A percentile compares a stretch with the other conserved stretches of the same genome.
These are phyloP conservation scores for Zygothrica quintamaculata DNA, from an alignment of 2,888 invertebrate genomes.

Conservation along the genomic window DNA sequence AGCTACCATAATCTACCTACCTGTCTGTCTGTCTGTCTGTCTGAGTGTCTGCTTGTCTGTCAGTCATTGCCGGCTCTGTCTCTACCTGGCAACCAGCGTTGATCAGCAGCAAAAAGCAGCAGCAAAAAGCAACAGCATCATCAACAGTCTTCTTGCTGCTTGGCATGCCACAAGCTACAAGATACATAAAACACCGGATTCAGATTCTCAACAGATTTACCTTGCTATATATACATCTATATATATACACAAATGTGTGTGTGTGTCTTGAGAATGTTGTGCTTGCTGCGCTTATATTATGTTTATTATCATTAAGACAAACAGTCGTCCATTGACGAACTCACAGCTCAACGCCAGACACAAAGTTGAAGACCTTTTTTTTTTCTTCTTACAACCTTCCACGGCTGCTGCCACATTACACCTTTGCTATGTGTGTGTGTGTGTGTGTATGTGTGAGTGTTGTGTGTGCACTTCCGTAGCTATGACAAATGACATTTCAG, in stretches of 20 bases:
- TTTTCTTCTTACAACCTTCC: conserved; percentile 28
- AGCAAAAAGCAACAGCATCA: conserved; percentile 25
- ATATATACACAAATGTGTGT: conserved; percentile 42
- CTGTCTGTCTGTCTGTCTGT: conserved; percentile 30
- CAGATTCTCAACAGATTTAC: conserved; percentile 64
- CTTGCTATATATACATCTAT: conserved; percentile 2
- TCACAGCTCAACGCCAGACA: conserved; percentile 15
- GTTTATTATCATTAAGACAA: conserved; percentile 61
- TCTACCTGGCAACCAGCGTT: conserved; percentile 59
- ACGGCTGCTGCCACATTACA: conserved; percentile 17
- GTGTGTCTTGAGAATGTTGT: conserved; percentile 52
- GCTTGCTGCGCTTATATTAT: conserved; percentile 47
- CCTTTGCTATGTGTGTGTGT: no score
- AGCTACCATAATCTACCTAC: conserved; percentile 36
- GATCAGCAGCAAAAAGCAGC: conserved; percentile 64
- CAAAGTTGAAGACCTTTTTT: conserved; percentile 62
- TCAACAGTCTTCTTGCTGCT: conserved; percentile 19
- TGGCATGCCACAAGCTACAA: conserved; percentile 57
- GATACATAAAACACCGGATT: conserved; percentile 59
- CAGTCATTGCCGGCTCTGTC: conserved; percentile 35
- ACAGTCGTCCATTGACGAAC: conserved; percentile 38
- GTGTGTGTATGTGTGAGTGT: no score
- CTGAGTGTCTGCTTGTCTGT: conserved; percentile 3
- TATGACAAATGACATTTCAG: conserved; percentile 67
- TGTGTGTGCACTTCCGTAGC: conserved; percentile 54